Evolutionary conservation across 2,113 vertebrate species (phyloP).

Genomic region (Pedetes capensis): DNA sequence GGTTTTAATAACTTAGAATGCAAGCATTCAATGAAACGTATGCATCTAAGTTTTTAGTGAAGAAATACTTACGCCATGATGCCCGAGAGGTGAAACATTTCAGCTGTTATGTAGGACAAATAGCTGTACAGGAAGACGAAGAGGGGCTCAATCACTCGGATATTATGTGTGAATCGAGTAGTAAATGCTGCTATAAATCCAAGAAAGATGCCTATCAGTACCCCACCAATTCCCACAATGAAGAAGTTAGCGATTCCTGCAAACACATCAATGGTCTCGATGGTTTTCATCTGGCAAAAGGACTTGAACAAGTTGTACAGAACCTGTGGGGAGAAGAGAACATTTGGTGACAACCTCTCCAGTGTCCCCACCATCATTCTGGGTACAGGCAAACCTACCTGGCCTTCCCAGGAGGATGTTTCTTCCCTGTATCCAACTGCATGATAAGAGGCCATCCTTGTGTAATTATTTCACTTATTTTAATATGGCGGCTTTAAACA

Average conservation of each 20-base stretch:
- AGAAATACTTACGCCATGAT: slow-evolving; percentile 96
- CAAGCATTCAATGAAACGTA: not conserved
- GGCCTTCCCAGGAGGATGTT: not conserved
- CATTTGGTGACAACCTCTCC: slow-evolving; percentile 20
- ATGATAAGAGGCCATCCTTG: accelerated
- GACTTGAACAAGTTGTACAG: slow-evolving; percentile 98
- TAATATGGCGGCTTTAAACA: not conserved
- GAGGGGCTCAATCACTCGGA: slow-evolving; percentile 96
- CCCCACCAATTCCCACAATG: slow-evolving; percentile 93
- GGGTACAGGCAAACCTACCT: not conserved
- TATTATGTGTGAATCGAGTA: slow-evolving; percentile 95
- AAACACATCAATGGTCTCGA: slow-evolving; percentile 92
- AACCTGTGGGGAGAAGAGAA: slow-evolving; percentile 85
- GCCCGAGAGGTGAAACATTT: slow-evolving; percentile 95
- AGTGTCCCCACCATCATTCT: accelerated
- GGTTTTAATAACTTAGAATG: not conserved
- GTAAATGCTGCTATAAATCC: slow-evolving; percentile 97
- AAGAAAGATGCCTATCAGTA: slow-evolving; percentile 92
- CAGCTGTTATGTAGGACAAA: slow-evolving; percentile 95
- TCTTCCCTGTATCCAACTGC: not conserved
- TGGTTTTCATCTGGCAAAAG: slow-evolving; percentile 92
- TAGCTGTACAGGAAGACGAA: slow-evolving; percentile 99
- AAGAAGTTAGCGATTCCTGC: slow-evolving; percentile 94
- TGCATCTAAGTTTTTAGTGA: not conserved
- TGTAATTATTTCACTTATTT: not conserved